phyloP scores from a whole-genome alignment of 2,113 vertebrate species.

The chimpanzee (Pan troglodytes) region DNA sequence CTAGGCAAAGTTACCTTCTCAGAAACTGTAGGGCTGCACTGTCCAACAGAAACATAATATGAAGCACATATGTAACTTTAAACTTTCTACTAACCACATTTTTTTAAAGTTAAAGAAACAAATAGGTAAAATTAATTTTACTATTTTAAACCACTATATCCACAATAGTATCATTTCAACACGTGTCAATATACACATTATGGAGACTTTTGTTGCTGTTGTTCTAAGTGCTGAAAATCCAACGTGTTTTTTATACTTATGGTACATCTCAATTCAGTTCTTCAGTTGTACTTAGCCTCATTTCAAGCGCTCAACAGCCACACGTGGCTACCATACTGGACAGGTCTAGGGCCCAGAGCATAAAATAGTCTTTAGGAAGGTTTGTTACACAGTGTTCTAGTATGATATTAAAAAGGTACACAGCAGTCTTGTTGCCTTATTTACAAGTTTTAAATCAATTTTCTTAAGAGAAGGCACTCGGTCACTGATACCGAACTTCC shows the following conservation, averaged over 20 bases:
- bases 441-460: not conserved
- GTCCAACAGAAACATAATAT: not conserved
- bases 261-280: not conserved
- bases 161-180: not conserved
- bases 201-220: not conserved
- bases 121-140: not conserved
- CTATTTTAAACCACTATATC: not conserved
- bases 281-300: not conserved
- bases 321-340: not conserved
- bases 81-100: constrained; percentile 15
- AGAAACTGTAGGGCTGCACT: not conserved
- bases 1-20: not conserved
- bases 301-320: not conserved
- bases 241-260: not conserved
- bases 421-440: not conserved
- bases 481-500: not conserved
- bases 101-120: not conserved
- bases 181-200: not conserved
- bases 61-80: not conserved
- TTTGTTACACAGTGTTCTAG: not conserved
- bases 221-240: not conserved
- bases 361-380: not conserved
- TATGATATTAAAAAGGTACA: not conserved
- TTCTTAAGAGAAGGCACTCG: not conserved
- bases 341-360: not conserved